Conservation (phyloP, 2,888 invertebrate genomes). For the Mimachlamys varia region DNA sequence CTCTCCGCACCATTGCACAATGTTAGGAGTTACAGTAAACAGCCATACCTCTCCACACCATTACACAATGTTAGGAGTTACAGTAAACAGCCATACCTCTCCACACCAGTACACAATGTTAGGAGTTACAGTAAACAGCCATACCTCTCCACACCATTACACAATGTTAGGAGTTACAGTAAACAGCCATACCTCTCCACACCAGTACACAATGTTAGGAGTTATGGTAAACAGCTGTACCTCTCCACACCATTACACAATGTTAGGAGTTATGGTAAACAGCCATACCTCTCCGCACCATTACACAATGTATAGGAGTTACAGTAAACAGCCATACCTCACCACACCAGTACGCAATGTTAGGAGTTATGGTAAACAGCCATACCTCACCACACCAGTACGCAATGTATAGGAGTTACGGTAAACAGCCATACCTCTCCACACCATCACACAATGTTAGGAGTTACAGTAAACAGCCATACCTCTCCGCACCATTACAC, state of each 20-base stretch:
- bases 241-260: neutral
- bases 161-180: neutral
- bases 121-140: neutral
- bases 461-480: neutral
- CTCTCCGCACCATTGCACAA: neutral
- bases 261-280: neutral
- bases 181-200: neutral
- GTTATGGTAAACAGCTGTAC: neutral
- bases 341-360: neutral
- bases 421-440: neutral
- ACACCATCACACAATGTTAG: neutral
- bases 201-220: constrained; percentile 10
- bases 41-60: neutral
- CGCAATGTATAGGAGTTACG: neutral
- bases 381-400: neutral
- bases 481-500: neutral
- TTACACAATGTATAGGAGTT: neutral
- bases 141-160: neutral
- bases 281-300: neutral
- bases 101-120: constrained; percentile 1
- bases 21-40: neutral
- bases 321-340: neutral
- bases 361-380: neutral
- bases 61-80: neutral
- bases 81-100: neutral